Evolutionary conservation across 2,797 vertebrate genomes (phyloP), one percentile per base, ranked within the genome.

Genomic region (Peromyscus aztecus): DNA sequence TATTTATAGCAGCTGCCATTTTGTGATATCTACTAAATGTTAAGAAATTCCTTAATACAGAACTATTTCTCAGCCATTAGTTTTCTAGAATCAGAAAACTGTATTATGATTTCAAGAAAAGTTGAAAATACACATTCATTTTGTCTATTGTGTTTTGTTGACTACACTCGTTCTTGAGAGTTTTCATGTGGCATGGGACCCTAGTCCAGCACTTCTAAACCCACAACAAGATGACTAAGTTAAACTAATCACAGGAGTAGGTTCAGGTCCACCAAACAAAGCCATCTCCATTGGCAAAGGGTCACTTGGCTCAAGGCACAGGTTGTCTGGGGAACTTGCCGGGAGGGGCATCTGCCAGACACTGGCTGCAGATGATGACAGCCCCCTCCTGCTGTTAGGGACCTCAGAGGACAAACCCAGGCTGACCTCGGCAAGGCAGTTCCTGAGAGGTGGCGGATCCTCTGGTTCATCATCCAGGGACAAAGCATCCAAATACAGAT

Each of bases 401-500:
- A 86, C 37, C 8, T 34, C 49, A 27, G 37, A 10, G n/a, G 34
- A 90, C 5, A 17, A 85, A 90, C 67, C 83, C 73, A 34, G 0
- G 31, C 98, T 97, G 97, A 99, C 99, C 99, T 99, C 99, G 0
- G 98, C 98, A 97, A 99, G 98, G 96, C 99, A 99, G 0, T 98
- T 98, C 97, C 99, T 98, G 98, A 99, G 99, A 97, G 99, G 97
- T 0, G 97, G 99, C 0, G 98, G 98, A 80, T 99, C 99, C 63
- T 99, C 90, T 12, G 98, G 97, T 55, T 99, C 98, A 0, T 99
- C 98, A 91, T 99, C 99, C 61, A 99, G 98, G 46, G 99, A 99
- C 97, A 99, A 97, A 0, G 99, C 99, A 4, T 99, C 99, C 98
- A 99, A 98, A 92, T 99, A 99, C 96, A 99, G 98, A 98, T 98